Evolutionary conservation across 2,113 vertebrate species (phyloP), one percentile per base, ranked within the genome.

Genomic region (Elephas maximus): DNA sequence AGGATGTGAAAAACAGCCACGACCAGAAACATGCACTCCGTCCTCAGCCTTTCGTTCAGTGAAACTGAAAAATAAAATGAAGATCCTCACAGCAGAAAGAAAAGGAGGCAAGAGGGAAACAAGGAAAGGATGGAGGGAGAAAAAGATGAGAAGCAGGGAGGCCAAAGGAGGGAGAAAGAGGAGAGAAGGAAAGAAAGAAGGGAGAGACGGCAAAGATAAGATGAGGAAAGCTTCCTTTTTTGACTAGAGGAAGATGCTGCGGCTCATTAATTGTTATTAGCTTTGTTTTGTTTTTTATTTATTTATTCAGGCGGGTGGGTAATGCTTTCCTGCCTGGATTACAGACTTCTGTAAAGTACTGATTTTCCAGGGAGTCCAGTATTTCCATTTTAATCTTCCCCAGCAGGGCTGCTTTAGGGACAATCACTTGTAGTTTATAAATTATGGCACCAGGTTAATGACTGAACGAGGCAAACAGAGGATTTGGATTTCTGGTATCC

Each of bases 1-100:
- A 88, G 41, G n/a, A 92, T 88, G n/a, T 3, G 71, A 94, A 94
- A 95, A 92, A 28, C 8, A 0, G 23, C 15, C 88, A 67, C 79
- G 83, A 77, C 77, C 82, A 37, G 90, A 94, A 95, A 98, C 78
- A 69, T 45, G 8, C 86, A 51, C 53, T 97, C 92, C 1, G 0
- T 74, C 23, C 69, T 92, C 92, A 87, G 90, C 17, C 77, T 97
- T 98, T 98, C 96, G 95, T 97, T 98, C 83, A 92, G 14, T 28
- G 48, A 85, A 94, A 95, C n/a, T 11, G 62, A 86, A 97, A 95
- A 63, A 91, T 33, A 76, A 78, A 44, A 53, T 15, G 17, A 51
- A 65, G 0, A 0, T 15, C 76, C 8, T 97, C 9, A 41, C 9
- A 41, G 69, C 79, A 87, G 51, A 0, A 77, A 20, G 17, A 80